A percentile compares a stretch with the other conserved stretches of the same genome.
phyloP scores from a whole-genome alignment of 2,113 vertebrate species.

The Xyrauchen texanus region DNA sequence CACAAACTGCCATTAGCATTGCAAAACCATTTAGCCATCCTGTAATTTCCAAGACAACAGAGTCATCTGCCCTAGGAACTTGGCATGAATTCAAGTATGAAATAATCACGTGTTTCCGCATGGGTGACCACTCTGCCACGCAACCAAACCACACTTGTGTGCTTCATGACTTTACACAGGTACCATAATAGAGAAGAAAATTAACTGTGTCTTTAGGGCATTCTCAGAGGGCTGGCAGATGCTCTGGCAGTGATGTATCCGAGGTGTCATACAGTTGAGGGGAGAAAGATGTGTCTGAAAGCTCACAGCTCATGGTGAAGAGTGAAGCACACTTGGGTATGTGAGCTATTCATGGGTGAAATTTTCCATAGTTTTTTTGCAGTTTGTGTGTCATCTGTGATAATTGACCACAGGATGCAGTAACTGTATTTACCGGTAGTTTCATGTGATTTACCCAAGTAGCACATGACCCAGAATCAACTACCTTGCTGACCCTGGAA shows the following conservation, averaged over 20 bases:
- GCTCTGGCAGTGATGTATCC: not conserved
- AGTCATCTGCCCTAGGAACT: conserved; percentile 42
- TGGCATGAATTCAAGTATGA: conserved; percentile 46
- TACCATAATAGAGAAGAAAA: not conserved
- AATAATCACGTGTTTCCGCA: conserved; percentile 46
- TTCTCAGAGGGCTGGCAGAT: conserved; percentile 9
- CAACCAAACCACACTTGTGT: conserved; percentile 18
- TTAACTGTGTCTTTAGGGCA: not conserved
- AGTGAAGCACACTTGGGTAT: not conserved
- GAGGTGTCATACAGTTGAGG: not conserved
- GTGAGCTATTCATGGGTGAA: not conserved
- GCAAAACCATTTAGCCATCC: conserved; percentile 46
- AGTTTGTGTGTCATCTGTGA: too few relatives aligned
- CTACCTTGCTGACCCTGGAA: too few relatives aligned
- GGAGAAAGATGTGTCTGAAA: conserved; percentile 16
- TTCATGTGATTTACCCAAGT: too few relatives aligned
- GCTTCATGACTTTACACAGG: not conserved
- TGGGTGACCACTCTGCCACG: conserved; percentile 2
- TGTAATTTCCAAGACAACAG: conserved; percentile 40
- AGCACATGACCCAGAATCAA: too few relatives aligned
- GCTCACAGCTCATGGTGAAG: not conserved
- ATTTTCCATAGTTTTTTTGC: too few relatives aligned
- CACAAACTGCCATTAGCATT: too few relatives aligned
- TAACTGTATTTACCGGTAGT: too few relatives aligned
- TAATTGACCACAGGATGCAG: too few relatives aligned